Evolutionary conservation across 2,113 vertebrate genomes (phyloP).

Genomic region (Gorsachius goisagi): DNA sequence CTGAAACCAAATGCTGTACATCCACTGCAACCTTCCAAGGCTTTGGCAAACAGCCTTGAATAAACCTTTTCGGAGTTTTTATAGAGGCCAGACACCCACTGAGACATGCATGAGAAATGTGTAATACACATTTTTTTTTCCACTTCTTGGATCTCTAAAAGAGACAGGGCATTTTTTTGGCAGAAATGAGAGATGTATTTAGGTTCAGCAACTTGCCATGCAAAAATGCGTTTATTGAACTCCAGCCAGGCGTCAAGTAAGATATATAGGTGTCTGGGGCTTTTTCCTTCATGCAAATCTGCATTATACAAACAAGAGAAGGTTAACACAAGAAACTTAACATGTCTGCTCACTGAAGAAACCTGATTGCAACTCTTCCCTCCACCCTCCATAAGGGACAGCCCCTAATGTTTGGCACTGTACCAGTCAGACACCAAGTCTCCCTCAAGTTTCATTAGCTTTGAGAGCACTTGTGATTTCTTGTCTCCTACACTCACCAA

Average conservation of each 20-base stretch:
- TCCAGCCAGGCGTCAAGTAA: slow-evolving; percentile 11
- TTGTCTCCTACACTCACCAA: neutral
- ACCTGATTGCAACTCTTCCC: neutral
- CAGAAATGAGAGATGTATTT: neutral
- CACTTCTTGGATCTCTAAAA: neutral
- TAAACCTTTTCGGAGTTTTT: neutral
- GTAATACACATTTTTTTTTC: neutral
- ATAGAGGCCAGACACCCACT: slow-evolving; percentile 12
- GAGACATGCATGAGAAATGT: slow-evolving; percentile 23
- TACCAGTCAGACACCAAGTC: neutral
- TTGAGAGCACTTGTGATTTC: neutral
- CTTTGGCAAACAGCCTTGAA: neutral
- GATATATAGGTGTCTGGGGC: neutral
- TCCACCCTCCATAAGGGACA: neutral
- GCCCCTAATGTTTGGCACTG: neutral
- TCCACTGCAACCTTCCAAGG: neutral
- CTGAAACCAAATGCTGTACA: neutral
- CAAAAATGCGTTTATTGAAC: slow-evolving; percentile 32
- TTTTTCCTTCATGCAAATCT: neutral
- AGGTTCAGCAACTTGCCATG: neutral
- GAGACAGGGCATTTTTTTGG: slow-evolving; percentile 21
- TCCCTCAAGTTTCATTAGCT: neutral
- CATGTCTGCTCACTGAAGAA: neutral
- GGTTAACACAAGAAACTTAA: neutral
- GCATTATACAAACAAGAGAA: slow-evolving; percentile 12